phyloP scores from a whole-genome alignment of 2,113 vertebrate genomes.

The Vidua chalybeata region DNA sequence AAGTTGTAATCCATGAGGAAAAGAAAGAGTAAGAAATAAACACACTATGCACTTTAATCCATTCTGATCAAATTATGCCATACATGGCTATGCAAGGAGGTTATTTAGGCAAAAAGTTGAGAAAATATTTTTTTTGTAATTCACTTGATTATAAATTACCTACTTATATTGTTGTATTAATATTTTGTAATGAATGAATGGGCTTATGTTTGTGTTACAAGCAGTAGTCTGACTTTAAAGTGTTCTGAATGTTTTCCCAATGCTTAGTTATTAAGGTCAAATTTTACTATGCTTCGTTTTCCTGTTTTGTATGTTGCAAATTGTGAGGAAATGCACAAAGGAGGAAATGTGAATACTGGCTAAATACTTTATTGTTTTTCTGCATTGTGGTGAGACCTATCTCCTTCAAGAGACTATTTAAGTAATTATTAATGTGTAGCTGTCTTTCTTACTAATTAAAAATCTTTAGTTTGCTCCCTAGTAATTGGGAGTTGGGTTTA shows the following conservation, averaged over 20 bases:
- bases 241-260: neutral
- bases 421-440: neutral
- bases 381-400: neutral
- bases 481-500: neutral
- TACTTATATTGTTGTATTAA: neutral
- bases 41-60: neutral
- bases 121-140: neutral
- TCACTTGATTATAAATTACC: neutral
- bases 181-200: neutral
- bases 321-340: neutral
- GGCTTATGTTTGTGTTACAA: neutral
- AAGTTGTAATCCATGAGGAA: neutral
- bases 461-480: neutral
- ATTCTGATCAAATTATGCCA: neutral
- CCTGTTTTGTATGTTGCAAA: neutral
- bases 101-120: neutral
- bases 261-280: neutral
- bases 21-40: neutral
- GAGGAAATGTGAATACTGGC: neutral
- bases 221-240: neutral
- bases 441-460: neutral
- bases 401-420: neutral
- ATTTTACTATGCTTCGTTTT: neutral
- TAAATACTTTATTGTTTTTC: neutral
- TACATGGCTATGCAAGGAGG: neutral